Evolutionary conservation across 2,888 invertebrate species (phyloP), one percentile per base, ranked within the genome.

Genomic region (Cynaeus angustus): DNA sequence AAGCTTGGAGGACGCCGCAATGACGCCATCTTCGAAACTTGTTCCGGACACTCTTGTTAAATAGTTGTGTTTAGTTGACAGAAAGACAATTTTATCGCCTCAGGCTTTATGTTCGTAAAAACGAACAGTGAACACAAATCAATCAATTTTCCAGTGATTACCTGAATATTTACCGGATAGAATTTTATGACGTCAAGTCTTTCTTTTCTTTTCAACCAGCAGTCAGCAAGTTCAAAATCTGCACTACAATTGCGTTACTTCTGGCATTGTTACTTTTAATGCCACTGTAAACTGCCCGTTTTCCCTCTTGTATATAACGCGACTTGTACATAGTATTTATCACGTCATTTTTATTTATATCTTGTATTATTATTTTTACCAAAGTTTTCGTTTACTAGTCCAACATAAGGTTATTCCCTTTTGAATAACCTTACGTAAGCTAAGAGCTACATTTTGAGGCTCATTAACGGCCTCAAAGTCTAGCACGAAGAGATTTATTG

Each of bases 201-300:
- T 83, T 79, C 78, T 79, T 83, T 81, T 78, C 46, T 66, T 80
- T 79, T 72, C 75, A 83, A 82, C 83, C 84, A 85, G 83, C 84
- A 84, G 83, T 84, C 82, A 83, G 81, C 85, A 85, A 85, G 84
- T 84, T 83, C 80, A 83, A 82, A 84, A 85, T 84, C 85, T 85
- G 85, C 84, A 85, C 81, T 73, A 64, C 71, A 74, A 75, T 79
- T 80, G 75, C 72, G 79, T 81, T 79, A 77, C 74, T 76, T 79
- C 76, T 73, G 79, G 80, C 81, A 79, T 80, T 74, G 74, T 79
- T 75, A 75, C 76, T 72, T 77, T 77, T 77, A 58, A 71, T 74
- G 81, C 82, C 83, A 79, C 82, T 84, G 85, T 85, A 84, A 84
- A 85, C 84, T 85, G 84, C 82, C 80, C 80, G 28, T 41, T 41